Percentiles rank a stretch among this genome's conserved stretches.
Conservation (phyloP, 2,113 vertebrate species). For the Pao palembangensis region DNA sequence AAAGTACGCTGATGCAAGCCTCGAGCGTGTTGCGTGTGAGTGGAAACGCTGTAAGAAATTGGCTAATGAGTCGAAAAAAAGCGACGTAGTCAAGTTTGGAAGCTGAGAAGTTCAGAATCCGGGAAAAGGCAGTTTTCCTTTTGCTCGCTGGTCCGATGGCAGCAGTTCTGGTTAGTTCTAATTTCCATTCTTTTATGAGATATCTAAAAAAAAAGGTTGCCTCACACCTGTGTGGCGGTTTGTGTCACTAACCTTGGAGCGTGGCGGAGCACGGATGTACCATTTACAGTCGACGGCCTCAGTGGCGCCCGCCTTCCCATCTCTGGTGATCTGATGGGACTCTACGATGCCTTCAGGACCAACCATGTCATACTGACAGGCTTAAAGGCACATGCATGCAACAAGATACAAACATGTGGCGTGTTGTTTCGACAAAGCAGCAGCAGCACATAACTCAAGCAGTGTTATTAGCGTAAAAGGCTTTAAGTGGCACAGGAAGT, state of each 20-base stretch:
- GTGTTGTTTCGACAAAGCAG: slow-evolving; percentile 3
- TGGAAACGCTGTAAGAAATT: slow-evolving; percentile 15
- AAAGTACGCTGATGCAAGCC: slow-evolving; percentile 45
- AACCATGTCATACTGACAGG: slow-evolving; percentile 97
- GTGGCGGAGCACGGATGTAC: slow-evolving; percentile 94
- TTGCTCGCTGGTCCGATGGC: slow-evolving; percentile 18
- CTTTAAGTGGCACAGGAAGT: too few relatives aligned
- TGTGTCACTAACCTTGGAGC: slow-evolving; percentile 89
- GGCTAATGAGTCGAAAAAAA: slow-evolving; percentile 18
- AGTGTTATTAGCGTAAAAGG: too few relatives aligned
- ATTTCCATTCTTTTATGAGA: slow-evolving; percentile 20
- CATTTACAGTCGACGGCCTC: slow-evolving; percentile 99
- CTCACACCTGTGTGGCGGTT: background rate
- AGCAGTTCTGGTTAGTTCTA: slow-evolving; percentile 2
- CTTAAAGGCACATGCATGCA: slow-evolving; percentile 68
- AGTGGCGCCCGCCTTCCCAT: slow-evolving; percentile 87
- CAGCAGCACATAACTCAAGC: background rate
- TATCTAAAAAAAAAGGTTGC: slow-evolving; percentile 34
- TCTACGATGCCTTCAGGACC: slow-evolving; percentile 97
- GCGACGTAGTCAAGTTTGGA: slow-evolving; percentile 1
- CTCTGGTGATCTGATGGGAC: slow-evolving; percentile 92
- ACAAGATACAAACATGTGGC: slow-evolving; percentile 12
- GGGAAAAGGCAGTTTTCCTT: background rate
- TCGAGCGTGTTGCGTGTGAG: slow-evolving; percentile 8
- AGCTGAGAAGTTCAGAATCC: background rate